These are phyloP conservation scores for Trichonephila clavata DNA, from an alignment of 1,140 invertebrate species.

Conservation along the genomic window DNA sequence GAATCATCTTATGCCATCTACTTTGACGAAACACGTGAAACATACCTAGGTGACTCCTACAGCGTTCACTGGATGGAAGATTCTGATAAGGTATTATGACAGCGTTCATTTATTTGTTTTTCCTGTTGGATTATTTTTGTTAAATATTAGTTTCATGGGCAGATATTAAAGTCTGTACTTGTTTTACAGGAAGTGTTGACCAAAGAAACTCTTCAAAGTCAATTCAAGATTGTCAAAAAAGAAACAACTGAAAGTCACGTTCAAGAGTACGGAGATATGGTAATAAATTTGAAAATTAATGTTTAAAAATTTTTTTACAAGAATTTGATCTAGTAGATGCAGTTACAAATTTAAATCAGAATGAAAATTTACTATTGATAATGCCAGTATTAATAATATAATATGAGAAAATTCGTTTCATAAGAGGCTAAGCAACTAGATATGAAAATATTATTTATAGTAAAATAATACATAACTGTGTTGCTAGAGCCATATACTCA, in stretches of 20 bases:
- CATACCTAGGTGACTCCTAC: conserved; percentile 85
- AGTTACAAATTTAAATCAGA: no score
- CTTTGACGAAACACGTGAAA: conserved; percentile 82
- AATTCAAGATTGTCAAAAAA: conserved; percentile 84
- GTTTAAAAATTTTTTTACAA: no score
- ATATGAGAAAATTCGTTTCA: no score
- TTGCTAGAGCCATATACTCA: no score
- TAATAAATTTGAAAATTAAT: conserved; percentile 16
- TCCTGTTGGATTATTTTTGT: no score
- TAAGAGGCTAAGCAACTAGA: no score
- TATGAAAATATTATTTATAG: no score
- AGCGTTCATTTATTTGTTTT: background rate
- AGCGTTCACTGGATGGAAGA: conserved; percentile 87
- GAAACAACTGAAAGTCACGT: conserved; percentile 85
- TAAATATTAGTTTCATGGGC: no score
- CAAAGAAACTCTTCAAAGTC: conserved; percentile 83
- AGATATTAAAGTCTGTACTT: background rate
- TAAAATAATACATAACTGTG: no score
- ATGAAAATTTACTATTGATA: no score
- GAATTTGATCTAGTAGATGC: no score
- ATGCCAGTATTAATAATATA: no score
- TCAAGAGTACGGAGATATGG: conserved; percentile 84
- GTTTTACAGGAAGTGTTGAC: conserved; percentile 82
- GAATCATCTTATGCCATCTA: conserved; percentile 86
- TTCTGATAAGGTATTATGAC: conserved; percentile 82